These are phyloP conservation scores for Odontomachus brunneus DNA, from an alignment of 1,140 invertebrate genomes.

Conservation along the genomic window DNA sequence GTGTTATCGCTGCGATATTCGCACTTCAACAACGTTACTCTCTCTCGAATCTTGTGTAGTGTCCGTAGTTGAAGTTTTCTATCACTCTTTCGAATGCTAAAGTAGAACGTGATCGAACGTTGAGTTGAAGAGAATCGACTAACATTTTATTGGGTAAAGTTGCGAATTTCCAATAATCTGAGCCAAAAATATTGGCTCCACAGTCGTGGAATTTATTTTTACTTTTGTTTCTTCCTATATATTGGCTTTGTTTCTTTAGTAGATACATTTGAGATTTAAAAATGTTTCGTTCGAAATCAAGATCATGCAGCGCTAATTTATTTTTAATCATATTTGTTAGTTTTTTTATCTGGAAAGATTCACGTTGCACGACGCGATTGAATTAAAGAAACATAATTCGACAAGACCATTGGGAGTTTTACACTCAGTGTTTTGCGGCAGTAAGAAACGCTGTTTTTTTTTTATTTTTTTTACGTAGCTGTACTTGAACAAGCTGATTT, in stretches of 20 bases:
- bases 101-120: slow-evolving; percentile 15
- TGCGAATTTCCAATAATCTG: slow-evolving; percentile 4
- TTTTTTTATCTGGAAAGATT: no score
- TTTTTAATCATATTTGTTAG: no score
- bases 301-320: no score
- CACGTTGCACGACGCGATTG: background rate
- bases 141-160: slow-evolving; percentile 22
- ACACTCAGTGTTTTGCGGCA: slow-evolving; percentile 62
- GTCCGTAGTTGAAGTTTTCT: slow-evolving; percentile 12
- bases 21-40: slow-evolving; percentile 22
- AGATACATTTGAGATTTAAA: background rate
- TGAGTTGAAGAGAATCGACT: slow-evolving; percentile 8
- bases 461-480: slow-evolving; percentile 31
- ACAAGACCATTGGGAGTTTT: slow-evolving; percentile 60
- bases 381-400: background rate
- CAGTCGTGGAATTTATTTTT: slow-evolving; percentile 31
- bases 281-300: background rate
- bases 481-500: slow-evolving; percentile 53
- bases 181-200: slow-evolving; percentile 13
- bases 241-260: background rate
- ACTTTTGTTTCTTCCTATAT: slow-evolving; percentile 10
- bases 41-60: slow-evolving; percentile 13
- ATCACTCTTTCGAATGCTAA: slow-evolving; percentile 25
- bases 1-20: slow-evolving; percentile 30
- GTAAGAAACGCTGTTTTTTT: slow-evolving; percentile 21